Conservation (phyloP, 2,113 vertebrate genomes). For the Pheucticus melanocephalus region DNA sequence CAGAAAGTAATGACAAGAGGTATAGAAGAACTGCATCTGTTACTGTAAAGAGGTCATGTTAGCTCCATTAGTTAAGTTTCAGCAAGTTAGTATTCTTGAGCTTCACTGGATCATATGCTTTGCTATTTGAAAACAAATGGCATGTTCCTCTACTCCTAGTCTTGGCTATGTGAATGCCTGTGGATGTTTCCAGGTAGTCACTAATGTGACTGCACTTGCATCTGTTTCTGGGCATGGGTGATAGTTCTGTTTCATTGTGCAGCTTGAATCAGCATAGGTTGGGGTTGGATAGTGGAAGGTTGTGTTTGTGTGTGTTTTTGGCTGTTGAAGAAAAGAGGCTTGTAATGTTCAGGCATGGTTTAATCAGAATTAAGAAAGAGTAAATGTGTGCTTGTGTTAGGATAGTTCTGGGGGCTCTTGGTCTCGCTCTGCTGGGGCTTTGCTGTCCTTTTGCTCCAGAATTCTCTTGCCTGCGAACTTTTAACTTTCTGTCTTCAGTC, state of each 20-base stretch:
- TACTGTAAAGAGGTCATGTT: accelerated
- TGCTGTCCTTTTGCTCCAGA: background rate
- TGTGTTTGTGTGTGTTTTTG: background rate
- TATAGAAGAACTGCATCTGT: background rate
- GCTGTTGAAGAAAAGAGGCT: background rate
- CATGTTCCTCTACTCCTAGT: background rate
- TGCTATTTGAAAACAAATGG: background rate
- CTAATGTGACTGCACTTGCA: background rate
- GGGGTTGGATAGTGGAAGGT: background rate
- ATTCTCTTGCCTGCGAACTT: background rate
- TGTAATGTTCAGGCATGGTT: background rate
- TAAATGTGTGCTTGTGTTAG: background rate
- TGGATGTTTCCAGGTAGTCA: background rate
- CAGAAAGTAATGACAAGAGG: background rate
- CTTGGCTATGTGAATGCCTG: background rate
- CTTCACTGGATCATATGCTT: background rate
- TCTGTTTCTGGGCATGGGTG: background rate
- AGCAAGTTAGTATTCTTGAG: background rate
- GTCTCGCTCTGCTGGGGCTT: background rate
- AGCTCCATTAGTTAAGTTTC: background rate
- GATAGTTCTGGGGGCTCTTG: background rate
- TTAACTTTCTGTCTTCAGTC: background rate
- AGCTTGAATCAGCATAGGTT: background rate
- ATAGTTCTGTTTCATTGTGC: background rate
- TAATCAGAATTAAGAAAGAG: background rate